Evolutionary conservation across 2,888 invertebrate genomes (phyloP).

Genomic region (Nymphalis c-album): DNA sequence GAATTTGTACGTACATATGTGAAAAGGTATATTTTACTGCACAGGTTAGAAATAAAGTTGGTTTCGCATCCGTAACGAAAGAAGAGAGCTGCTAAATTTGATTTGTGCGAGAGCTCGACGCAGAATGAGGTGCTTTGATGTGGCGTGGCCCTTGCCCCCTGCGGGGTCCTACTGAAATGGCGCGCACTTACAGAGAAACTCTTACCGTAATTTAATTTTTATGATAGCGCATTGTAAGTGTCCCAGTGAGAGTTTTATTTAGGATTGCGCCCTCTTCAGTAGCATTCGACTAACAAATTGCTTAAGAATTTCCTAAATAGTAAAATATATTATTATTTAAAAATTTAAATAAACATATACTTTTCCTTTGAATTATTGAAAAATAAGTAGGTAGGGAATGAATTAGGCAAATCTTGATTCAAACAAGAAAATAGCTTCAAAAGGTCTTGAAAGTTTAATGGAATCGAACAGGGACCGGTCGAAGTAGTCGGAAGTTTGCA

Average conservation of each 20-base stretch:
- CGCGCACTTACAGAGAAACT: constrained; percentile 76
- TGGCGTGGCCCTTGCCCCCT: constrained; percentile 56
- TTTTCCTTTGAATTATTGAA: background rate
- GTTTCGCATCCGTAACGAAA: constrained; percentile 61
- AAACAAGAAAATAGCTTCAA: constrained; percentile 78
- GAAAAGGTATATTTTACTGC: constrained; percentile 9
- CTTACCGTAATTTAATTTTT: constrained; percentile 80
- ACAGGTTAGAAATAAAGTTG: constrained; percentile 51
- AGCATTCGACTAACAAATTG: constrained; percentile 5
- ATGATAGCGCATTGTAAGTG: constrained; percentile 79
- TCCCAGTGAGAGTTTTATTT: constrained; percentile 68
- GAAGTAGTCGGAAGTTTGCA: constrained; percentile 76
- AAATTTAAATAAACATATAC: background rate
- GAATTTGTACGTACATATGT: background rate
- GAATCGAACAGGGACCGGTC: constrained; percentile 76
- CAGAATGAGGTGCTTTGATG: constrained; percentile 74
- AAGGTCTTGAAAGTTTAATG: constrained; percentile 82
- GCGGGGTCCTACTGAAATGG: constrained; percentile 64
- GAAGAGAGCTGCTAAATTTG: constrained; percentile 77
- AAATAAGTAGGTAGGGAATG: constrained; percentile 53
- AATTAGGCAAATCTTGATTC: constrained; percentile 77
- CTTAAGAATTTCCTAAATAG: background rate
- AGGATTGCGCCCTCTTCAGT: constrained; percentile 24
- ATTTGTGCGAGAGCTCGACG: constrained; percentile 67
- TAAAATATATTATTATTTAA: background rate